Conservation (phyloP, 2,888 invertebrate species). For the Rhimphoctona megacephalus region DNA sequence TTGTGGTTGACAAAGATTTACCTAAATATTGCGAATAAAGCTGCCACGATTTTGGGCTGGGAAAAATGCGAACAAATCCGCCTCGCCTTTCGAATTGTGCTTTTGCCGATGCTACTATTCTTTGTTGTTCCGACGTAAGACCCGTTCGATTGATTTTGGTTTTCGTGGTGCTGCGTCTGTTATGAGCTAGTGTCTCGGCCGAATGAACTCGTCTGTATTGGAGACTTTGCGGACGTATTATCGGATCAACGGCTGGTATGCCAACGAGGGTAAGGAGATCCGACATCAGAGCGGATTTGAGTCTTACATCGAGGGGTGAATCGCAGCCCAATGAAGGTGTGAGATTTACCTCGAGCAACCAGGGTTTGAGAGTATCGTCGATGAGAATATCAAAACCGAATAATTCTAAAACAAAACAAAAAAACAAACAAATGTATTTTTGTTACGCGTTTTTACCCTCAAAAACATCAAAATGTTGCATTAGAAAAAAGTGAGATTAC, state of each 20-base stretch:
- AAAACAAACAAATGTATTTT: background rate
- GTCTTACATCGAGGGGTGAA: constrained; percentile 95
- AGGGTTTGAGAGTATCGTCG: constrained; percentile 96
- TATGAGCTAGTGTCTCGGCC: constrained; percentile 88
- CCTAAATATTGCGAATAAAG: constrained; percentile 92
- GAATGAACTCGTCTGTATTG: constrained; percentile 91
- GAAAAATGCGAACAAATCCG: constrained; percentile 96
- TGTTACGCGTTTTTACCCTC: too few species aligned
- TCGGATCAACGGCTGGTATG: constrained; percentile 91
- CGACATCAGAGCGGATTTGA: constrained; percentile 96
- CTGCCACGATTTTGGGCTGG: constrained; percentile 94
- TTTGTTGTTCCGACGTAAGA: constrained; percentile 91
- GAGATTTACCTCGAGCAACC: constrained; percentile 97
- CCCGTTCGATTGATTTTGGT: constrained; percentile 83
- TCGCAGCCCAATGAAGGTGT: constrained; percentile 97
- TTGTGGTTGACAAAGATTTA: constrained; percentile 75
- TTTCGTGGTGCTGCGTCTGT: constrained; percentile 81
- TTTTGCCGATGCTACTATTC: constrained; percentile 90
- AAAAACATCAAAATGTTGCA: too few species aligned
- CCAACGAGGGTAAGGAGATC: constrained; percentile 97
- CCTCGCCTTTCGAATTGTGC: constrained; percentile 93
- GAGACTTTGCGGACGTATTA: constrained; percentile 85
- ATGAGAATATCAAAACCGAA: constrained; percentile 98
- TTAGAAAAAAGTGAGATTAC: too few species aligned
- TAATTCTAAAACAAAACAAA: constrained; percentile 88